Base-by-base conservation (phyloP, 2,797 vertebrate genomes). In the Liasis olivaceus region DNA sequence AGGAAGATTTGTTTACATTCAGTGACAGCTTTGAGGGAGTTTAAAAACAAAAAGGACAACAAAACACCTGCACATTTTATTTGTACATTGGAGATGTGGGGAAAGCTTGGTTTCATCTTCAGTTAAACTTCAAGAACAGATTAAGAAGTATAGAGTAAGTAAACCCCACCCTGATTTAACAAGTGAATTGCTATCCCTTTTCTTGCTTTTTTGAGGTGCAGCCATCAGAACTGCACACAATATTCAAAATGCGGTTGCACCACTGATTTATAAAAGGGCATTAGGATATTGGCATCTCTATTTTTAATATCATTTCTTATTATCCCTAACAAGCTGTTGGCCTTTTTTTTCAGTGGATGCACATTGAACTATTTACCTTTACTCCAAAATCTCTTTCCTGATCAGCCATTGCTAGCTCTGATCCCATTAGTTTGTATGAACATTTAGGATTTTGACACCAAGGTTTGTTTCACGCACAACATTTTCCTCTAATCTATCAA, bases 1-100 rank as follows among this genome's bases (percentile, higher is more conserved):
- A 36, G 93, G 0, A 91, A 15, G 89, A n/a, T 12, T 1, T 69
- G 15, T 85, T 93, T 91, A 93, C 69, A 81, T 87, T 90, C 85
- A 15, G 58, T 58, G 85, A 88, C 89, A 93, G 58, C 15, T 90
- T 93, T 90, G 66, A 36, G 64, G 56, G 56, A 87, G 59, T 63
- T 36, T n/a, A 31, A 66, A 22, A 81, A 77, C 90, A 22, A 62
- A 66, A 47, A 47, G 36, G 42, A 88, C 15, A 28, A 56, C 7
- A n/a, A n/a, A 36, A 64, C 89, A 88, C 66, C 85, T 81, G 89
- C 42, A 51, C 66, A 84, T 28, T 63, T 93, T 36, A 9, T 59
- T 26, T 54, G 12, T 89, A 26, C 54, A 87, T 64, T 9, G 51
- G 13, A 31, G 66, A 47, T 9, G 66, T 77, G 17, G 22, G 7